Base-by-base conservation (phyloP, 2,797 vertebrate species). In the Gymnoscopelus braueri region DNA sequence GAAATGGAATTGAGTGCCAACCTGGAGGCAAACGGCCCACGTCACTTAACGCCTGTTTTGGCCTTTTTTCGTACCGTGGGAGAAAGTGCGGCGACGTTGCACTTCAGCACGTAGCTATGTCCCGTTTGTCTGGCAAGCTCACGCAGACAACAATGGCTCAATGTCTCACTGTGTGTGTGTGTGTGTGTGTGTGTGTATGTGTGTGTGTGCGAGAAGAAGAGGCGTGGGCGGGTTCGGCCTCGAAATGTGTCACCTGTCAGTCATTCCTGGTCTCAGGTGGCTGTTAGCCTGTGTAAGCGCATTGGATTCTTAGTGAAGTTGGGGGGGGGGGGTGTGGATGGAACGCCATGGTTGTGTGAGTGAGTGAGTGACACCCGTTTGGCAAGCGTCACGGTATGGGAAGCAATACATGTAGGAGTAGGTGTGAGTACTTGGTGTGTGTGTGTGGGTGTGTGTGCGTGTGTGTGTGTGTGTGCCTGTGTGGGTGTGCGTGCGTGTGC, bases 1-100 rank as follows among this genome's bases (percentile, higher is more conserved):
- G 67, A 75, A 77, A 86, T 65, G 82, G 82, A 87, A 88, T 79
- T 60, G 59, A 76, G 82, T 73, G 39, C 50, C 79, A 72, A 75
- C 67, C 81, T 84, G 23, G 78, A 80, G 87, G 84, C 84, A 91
- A 90, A 85, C 85, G 81, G 61, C 76, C 64, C 73, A 78, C 77
- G 84, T 91, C 91, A 92, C 74, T 44, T 58, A 86, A 87, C 90
- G 93, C 91, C 89, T 93, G 91, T 82, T 87, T 81, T 79, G 76
- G 80, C 82, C 77, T 84, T 79, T 84, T 79, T 83, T 78, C 68
- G 72, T 81, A 84, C 65, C 73, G 77, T 84, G 84, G 79, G 81
- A 88, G 87, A 90, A 84, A 84, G 78, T 47, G 35, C 67, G 81
- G 62, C 23, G 64, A 74, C 77, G 77, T 78, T 82, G 75, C 73